These are phyloP conservation scores for Saccostrea cuccullata DNA, from an alignment of 1,140 invertebrate species.

Conservation along the genomic window DNA sequence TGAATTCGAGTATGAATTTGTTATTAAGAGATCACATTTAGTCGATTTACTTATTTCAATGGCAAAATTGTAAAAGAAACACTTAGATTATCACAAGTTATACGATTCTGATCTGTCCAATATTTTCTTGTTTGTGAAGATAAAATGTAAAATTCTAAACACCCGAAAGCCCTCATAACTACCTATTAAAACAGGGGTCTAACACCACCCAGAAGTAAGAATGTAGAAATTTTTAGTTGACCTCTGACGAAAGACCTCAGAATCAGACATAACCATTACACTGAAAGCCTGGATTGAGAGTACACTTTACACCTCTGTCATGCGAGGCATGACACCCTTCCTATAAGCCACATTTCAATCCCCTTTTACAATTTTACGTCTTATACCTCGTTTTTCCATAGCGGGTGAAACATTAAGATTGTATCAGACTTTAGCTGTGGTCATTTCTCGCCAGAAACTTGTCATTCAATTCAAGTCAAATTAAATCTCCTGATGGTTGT, in stretches of 20 bases:
- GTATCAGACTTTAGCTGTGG: not conserved
- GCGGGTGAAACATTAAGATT: slow-evolving; percentile 25
- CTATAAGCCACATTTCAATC: not conserved
- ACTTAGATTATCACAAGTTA: too few relatives aligned
- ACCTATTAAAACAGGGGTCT: not conserved
- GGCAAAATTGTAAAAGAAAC: too few relatives aligned
- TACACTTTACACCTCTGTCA: not conserved
- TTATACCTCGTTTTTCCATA: slow-evolving; percentile 7
- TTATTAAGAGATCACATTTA: too few relatives aligned
- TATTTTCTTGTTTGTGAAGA: too few relatives aligned
- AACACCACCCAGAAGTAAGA: not conserved
- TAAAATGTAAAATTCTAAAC: too few relatives aligned
- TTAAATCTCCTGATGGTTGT: slow-evolving; percentile 24
- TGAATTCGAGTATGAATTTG: too few relatives aligned
- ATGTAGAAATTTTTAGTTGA: not conserved
- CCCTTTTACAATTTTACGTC: slow-evolving; percentile 31
- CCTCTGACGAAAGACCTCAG: not conserved
- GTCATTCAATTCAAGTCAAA: slow-evolving; percentile 22
- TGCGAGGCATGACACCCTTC: slow-evolving; percentile 18
- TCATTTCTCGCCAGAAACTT: slow-evolving; percentile 6
- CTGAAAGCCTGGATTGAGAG: not conserved
- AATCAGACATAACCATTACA: slow-evolving; percentile 10
- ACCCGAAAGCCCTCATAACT: too few relatives aligned
- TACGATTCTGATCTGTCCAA: too few relatives aligned
- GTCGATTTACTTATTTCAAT: too few relatives aligned